Base-by-base conservation (phyloP, 1,140 invertebrate genomes). In the Cotesia vestalis region DNA sequence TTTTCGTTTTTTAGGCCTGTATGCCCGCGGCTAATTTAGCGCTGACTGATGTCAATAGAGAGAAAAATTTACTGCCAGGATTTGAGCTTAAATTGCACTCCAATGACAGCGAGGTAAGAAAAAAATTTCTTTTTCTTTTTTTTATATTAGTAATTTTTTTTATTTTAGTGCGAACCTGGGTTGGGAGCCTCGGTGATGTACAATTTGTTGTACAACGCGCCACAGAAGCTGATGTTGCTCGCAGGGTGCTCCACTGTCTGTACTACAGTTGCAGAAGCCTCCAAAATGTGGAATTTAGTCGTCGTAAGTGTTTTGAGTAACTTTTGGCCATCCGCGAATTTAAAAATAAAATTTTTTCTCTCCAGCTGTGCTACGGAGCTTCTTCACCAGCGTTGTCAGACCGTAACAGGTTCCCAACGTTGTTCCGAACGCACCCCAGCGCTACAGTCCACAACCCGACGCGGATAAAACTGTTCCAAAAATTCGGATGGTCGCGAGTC, bases 261-360 rank as follows among this genome's bases (percentile, higher is more conserved):
- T 79, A 99, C 98, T 6, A 98, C 98, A 57, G 96, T 99, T 1
- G 98, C 98, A 0, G 98, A 99, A 88, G 96, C 98, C 38, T 98
- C 98, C 35, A 98, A 98, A 88, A 99, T 99, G 95, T 99, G 98
- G 98, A 99, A 99, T 88, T 89, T 99, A 53, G 94, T 99, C 80
- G 98, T 99, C 88, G 97, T 99, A 89, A 92, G 94, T 17, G 17
- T 17, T 17, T 17, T 1, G 17, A 17, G 17, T 17, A 0, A 17
- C 17, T 17, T 17, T 17, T 17, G 17, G 17, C 17, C 17, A 17
- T 17, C 17, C 17, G 17, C 17, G 17, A 17, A 17, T 17, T 17
- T 1, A 17, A 17, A 17, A 0, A 17, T 17, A 17, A 17, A 17
- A 17, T 17, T 27, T 27, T 27, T 59, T 72, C 77, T 67, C 88